These are phyloP conservation scores for Lutjanus argentimaculatus DNA, from an alignment of 2,797 vertebrate genomes.

Conservation along the genomic window DNA sequence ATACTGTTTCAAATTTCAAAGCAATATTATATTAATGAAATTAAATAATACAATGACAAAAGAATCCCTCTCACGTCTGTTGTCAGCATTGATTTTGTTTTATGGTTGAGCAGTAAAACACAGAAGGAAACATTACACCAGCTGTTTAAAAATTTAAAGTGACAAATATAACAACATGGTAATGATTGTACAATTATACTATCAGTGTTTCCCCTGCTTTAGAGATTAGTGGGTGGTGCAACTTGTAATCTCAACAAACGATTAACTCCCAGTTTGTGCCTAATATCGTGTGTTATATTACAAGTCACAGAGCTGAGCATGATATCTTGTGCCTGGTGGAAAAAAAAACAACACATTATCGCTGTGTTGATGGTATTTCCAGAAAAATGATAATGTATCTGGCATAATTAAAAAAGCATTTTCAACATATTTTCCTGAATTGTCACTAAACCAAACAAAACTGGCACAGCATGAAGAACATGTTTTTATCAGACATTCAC, in stretches of 20 bases:
- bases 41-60: conserved; percentile 82
- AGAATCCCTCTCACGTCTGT: conserved; percentile 70
- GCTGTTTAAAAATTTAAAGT: conserved; percentile 48
- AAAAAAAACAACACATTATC: background rate
- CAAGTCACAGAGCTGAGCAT: conserved; percentile 33
- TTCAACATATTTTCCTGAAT: background rate
- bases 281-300: conserved; percentile 20
- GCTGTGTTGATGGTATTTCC: conserved; percentile 3
- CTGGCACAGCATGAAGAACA: background rate
- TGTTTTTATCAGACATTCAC: too few relatives aligned
- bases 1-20: conserved; percentile 82
- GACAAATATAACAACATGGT: conserved; percentile 38
- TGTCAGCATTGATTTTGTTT: conserved; percentile 67
- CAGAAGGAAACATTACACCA: conserved; percentile 37
- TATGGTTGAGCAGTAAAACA: conserved; percentile 42
- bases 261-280: conserved; percentile 43
- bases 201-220: conserved; percentile 53
- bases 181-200: conserved; percentile 50
- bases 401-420: background rate
- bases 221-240: conserved; percentile 57
- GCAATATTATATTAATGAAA: conserved; percentile 86
- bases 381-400: background rate
- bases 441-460: background rate
- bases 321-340: conserved; percentile 12
- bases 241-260: conserved; percentile 52